Conservation (phyloP, 1,140 invertebrate species). For the Papilio polytes region DNA sequence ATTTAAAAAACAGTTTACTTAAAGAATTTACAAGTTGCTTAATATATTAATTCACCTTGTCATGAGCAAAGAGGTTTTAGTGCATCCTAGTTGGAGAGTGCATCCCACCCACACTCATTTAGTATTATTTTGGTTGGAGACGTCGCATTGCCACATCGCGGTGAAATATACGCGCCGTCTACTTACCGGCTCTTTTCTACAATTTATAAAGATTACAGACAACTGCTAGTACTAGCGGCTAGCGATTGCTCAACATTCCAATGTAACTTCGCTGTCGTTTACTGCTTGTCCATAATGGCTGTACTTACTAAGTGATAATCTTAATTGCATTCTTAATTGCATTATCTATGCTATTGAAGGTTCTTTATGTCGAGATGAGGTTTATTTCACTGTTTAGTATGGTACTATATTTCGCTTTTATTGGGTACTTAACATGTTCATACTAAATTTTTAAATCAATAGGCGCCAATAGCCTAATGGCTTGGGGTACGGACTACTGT, state of each 20-base stretch:
- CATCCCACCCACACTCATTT: conserved; percentile 70
- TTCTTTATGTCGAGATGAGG: conserved; percentile 29
- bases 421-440: neutral
- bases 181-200: conserved; percentile 56
- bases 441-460: no score
- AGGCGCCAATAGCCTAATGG: no score
- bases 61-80: neutral
- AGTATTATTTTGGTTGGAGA: conserved; percentile 75
- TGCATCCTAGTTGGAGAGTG: conserved; percentile 54
- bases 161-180: conserved; percentile 66
- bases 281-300: neutral
- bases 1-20: neutral
- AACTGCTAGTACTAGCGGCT: conserved; percentile 28
- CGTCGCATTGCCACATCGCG: conserved; percentile 65
- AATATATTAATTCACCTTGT: neutral
- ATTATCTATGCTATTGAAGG: neutral
- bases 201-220: conserved; percentile 71
- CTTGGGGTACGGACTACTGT: no score
- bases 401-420: neutral
- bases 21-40: neutral
- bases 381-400: neutral
- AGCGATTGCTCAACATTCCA: conserved; percentile 41
- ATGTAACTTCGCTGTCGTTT: neutral
- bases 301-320: conserved; percentile 23
- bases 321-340: conserved; percentile 1